Evolutionary conservation across 2,888 invertebrate genomes (phyloP).

Genomic region (Galeopsomyia nigrocyanea): DNA sequence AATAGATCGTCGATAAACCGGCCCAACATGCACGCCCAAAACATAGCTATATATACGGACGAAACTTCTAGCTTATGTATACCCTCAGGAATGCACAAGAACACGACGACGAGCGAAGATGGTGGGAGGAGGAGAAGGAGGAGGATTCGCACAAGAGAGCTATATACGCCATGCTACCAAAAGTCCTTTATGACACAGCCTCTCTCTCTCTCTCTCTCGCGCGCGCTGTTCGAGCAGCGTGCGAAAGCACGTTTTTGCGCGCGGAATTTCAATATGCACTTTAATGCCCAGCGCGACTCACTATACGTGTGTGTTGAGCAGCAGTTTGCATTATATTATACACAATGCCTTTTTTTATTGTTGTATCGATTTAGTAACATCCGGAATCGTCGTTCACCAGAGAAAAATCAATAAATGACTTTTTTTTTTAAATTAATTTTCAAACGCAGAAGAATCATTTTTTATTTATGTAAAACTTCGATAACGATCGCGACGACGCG

Average conservation of each 20-base stretch:
- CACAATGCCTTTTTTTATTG: no score
- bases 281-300: neutral
- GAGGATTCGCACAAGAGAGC: slow-evolving; percentile 16
- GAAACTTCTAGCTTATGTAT: neutral
- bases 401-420: no score
- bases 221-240: slow-evolving; percentile 20
- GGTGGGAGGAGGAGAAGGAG: neutral
- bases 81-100: slow-evolving; percentile 16
- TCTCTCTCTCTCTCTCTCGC: neutral
- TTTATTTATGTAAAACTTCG: no score
- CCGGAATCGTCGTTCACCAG: no score
- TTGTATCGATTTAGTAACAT: no score
- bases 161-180: slow-evolving; percentile 21
- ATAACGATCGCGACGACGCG: no score
- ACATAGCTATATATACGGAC: no score
- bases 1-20: neutral
- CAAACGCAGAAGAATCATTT: no score
- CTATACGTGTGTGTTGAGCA: no score
- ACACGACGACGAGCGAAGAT: neutral
- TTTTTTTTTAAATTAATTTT: no score
- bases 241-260: slow-evolving; percentile 37
- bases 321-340: no score
- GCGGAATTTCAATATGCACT: slow-evolving; percentile 34
- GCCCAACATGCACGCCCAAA: no score
- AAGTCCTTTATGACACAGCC: slow-evolving; percentile 31